These are phyloP conservation scores for Hippocampus mohnikei DNA, from an alignment of 2,113 vertebrate genomes.

Conservation along the genomic window DNA sequence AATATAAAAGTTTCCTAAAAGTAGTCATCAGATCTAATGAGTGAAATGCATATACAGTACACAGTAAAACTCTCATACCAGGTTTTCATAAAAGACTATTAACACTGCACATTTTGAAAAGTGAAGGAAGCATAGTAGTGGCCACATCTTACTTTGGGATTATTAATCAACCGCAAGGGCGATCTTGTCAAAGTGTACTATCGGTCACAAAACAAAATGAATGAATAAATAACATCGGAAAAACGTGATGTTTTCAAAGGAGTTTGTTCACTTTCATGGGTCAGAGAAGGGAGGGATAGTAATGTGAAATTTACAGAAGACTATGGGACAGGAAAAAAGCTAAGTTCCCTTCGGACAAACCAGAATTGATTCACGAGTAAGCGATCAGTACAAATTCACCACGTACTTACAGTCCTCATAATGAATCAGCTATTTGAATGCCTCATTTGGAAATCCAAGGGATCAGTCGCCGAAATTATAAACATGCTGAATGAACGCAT, in stretches of 20 bases:
- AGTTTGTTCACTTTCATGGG: neutral
- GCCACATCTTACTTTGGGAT: neutral
- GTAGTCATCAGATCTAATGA: neutral
- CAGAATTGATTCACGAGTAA: neutral
- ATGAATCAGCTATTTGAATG: neutral
- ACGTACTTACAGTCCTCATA: neutral
- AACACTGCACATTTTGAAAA: neutral
- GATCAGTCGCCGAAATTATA: neutral
- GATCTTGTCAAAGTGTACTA: neutral
- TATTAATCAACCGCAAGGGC: neutral
- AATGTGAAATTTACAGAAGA: too few relatives aligned
- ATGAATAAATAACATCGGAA: neutral
- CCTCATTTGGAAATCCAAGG: neutral
- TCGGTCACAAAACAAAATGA: neutral
- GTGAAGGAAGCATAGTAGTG: neutral
- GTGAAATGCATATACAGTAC: neutral
- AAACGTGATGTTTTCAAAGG: neutral
- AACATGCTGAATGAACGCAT: neutral
- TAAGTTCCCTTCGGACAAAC: neutral
- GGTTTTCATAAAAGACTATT: neutral
- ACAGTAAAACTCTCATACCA: neutral
- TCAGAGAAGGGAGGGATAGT: too few relatives aligned
- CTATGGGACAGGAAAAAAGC: too few relatives aligned
- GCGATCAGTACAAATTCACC: neutral
- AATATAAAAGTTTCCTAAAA: constrained; percentile 1